phyloP scores from a whole-genome alignment of 2,113 vertebrate species.

The Mesoclemmys tuberculata region DNA sequence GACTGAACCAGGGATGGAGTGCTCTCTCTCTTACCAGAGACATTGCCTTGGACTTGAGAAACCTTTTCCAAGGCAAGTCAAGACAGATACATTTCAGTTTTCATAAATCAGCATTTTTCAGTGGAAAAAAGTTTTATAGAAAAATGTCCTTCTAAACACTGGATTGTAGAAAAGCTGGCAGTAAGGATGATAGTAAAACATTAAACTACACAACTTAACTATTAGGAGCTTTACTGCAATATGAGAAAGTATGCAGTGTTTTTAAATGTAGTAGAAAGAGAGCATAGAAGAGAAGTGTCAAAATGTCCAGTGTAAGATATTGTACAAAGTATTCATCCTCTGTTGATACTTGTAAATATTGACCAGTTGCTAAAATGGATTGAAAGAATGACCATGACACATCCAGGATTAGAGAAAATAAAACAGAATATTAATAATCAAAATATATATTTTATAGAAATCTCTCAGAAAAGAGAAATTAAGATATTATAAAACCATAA shows the following conservation, averaged over 20 bases:
- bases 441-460: neutral
- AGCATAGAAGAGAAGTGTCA: neutral
- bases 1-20: no score
- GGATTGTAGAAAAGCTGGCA: neutral
- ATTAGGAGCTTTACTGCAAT: neutral
- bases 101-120: no score
- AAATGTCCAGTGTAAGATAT: neutral
- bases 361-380: neutral
- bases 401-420: neutral
- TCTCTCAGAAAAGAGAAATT: neutral
- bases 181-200: neutral
- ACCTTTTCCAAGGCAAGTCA: no score
- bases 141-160: neutral
- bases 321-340: neutral
- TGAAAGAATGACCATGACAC: neutral
- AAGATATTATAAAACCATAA: neutral
- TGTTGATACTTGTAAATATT: neutral
- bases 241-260: neutral
- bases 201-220: neutral
- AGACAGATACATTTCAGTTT: no score
- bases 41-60: no score
- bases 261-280: neutral
- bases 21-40: no score
- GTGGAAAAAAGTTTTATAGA: no score
- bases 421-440: neutral